Evolutionary conservation across 2,113 vertebrate genomes (phyloP).

Genomic region (Dromiciops gliroides): DNA sequence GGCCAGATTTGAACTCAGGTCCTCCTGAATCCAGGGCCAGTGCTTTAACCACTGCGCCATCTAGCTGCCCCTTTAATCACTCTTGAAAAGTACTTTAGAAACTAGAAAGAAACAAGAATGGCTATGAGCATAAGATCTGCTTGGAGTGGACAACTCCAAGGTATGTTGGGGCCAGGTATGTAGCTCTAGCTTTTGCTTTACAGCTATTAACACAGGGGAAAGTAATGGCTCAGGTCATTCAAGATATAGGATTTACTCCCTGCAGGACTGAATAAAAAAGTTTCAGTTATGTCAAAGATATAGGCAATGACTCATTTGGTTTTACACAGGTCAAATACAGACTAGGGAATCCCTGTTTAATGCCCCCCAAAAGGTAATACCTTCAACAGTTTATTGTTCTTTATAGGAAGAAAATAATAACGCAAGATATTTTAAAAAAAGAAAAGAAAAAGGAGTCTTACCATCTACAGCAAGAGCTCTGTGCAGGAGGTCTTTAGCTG

Average conservation of each 20-base stretch:
- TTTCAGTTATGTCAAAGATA: background rate
- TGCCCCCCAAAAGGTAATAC: background rate
- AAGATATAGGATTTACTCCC: background rate
- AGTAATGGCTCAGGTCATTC: background rate
- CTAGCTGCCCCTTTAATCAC: too few relatives aligned
- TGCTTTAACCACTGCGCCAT: too few relatives aligned
- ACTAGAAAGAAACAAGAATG: background rate
- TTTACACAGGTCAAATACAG: background rate
- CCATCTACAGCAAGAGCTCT: conserved; percentile 98
- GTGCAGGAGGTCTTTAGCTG: conserved; percentile 96
- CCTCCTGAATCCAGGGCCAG: too few relatives aligned
- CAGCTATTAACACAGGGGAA: background rate
- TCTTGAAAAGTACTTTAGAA: background rate
- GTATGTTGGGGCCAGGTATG: background rate
- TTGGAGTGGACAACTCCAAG: background rate
- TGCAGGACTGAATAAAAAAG: background rate
- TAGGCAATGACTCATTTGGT: background rate
- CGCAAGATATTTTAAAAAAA: background rate
- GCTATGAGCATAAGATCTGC: background rate
- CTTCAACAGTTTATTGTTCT: background rate
- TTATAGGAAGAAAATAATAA: background rate
- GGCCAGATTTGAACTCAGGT: too few relatives aligned
- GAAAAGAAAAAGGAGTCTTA: conserved; percentile 80
- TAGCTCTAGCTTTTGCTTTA: background rate
- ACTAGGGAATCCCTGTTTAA: background rate